Percentiles rank a stretch among this genome's conserved stretches.
Evolutionary conservation across 1,140 invertebrate species (phyloP).

Genomic region (Eciton burchellii): DNA sequence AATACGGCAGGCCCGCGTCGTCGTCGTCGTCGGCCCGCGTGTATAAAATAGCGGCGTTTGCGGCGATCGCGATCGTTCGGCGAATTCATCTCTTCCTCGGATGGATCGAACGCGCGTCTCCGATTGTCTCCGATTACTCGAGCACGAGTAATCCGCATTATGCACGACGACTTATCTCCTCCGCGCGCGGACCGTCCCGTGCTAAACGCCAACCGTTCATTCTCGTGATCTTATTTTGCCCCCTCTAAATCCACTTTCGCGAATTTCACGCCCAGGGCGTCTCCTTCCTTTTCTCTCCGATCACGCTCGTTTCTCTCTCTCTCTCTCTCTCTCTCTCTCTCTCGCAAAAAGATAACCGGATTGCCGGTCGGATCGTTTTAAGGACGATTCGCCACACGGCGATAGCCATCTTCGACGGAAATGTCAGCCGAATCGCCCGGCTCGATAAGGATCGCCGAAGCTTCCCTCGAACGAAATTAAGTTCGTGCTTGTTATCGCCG

Average conservation of each 20-base stretch:
- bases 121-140: too few relatives aligned
- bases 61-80: constrained; percentile 14
- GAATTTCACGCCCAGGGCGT: not conserved
- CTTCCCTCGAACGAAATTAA: constrained; percentile 30
- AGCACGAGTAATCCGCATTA: too few relatives aligned
- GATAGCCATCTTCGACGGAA: constrained; percentile 24
- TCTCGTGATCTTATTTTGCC: not conserved
- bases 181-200: too few relatives aligned
- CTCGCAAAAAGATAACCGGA: constrained; percentile 17
- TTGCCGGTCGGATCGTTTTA: constrained; percentile 31
- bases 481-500: constrained; percentile 31
- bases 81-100: not conserved
- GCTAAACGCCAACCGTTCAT: not conserved
- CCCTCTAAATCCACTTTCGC: too few relatives aligned
- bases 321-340: too few relatives aligned
- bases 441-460: constrained; percentile 37
- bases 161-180: too few relatives aligned
- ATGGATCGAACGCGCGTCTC: too few relatives aligned
- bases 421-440: constrained; percentile 51
- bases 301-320: constrained; percentile 3
- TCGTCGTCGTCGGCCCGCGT: not conserved
- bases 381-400: constrained; percentile 28
- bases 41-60: constrained; percentile 1
- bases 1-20: constrained; percentile 34
- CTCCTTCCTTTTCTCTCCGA: constrained; percentile 17